A percentile compares a stretch with the other conserved stretches of the same genome.
Evolutionary conservation across 2,888 invertebrate genomes (phyloP).

Genomic region (Phengaris alcon): DNA sequence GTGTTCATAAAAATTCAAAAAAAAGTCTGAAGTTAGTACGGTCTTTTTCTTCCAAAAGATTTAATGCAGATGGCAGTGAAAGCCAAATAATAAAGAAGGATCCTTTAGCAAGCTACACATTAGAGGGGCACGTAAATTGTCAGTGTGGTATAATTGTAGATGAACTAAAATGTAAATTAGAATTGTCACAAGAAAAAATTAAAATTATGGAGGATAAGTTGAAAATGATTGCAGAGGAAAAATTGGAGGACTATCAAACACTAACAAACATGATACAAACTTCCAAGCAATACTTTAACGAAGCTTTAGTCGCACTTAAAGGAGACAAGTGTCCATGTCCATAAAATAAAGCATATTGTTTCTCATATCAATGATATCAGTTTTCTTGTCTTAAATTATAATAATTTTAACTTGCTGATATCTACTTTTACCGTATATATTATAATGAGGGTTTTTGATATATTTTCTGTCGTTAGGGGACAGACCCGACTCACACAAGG

Average conservation of each 20-base stretch:
- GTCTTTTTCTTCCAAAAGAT: conserved; percentile 50
- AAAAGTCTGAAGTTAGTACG: conserved; percentile 56
- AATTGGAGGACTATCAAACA: conserved; percentile 76
- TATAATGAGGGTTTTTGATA: too few relatives aligned
- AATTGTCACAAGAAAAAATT: conserved; percentile 82
- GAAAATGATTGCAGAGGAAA: conserved; percentile 81
- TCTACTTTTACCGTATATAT: too few relatives aligned
- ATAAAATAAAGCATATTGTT: conserved; percentile 32
- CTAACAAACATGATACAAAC: conserved; percentile 79
- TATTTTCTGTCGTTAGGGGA: too few relatives aligned
- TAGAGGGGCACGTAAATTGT: neutral
- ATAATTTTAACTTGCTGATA: too few relatives aligned
- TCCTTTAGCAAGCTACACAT: conserved; percentile 41
- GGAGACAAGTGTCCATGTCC: conserved; percentile 66
- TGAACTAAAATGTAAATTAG: conserved; percentile 71
- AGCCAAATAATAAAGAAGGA: conserved; percentile 48
- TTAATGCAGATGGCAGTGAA: conserved; percentile 40
- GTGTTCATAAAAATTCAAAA: conserved; percentile 50
- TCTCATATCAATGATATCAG: too few relatives aligned
- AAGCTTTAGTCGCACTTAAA: conserved; percentile 70
- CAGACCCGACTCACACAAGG: too few relatives aligned
- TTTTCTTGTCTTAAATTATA: neutral
- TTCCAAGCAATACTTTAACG: conserved; percentile 78
- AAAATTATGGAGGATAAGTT: conserved; percentile 82
- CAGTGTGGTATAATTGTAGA: conserved; percentile 41